Percentiles rank a stretch among this genome's conserved stretches.
phyloP scores from a whole-genome alignment of 2,797 vertebrate species.

The Lacerta bilineata region DNA sequence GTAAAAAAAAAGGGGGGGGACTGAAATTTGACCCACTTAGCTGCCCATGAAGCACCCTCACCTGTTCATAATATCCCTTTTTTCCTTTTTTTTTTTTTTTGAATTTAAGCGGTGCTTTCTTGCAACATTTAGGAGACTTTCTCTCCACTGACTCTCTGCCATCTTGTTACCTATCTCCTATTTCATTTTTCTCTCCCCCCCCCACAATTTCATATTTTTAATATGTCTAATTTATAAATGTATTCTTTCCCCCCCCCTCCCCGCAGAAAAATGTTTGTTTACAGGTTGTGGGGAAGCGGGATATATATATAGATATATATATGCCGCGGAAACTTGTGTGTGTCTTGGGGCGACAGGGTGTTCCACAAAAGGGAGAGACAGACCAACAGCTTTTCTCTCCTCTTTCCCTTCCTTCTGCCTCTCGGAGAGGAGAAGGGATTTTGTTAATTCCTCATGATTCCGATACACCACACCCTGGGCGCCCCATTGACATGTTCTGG shows the following conservation, averaged over 20 bases:
- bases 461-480: background rate
- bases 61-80: background rate
- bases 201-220: slow-evolving; percentile 14
- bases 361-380: background rate
- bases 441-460: slow-evolving; percentile 39
- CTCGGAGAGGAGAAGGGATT: slow-evolving; percentile 34
- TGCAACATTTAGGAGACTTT: background rate
- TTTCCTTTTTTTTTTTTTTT: no score
- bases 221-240: slow-evolving; percentile 60
- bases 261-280: slow-evolving; percentile 67
- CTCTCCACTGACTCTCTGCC: background rate
- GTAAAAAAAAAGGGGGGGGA: background rate
- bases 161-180: background rate
- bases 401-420: no score
- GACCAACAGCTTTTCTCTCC: background rate
- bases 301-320: background rate
- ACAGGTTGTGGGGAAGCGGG: slow-evolving; percentile 57
- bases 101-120: no score
- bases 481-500: background rate
- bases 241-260: slow-evolving; percentile 14
- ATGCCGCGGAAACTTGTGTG: accelerated
- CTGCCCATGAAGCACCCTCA: background rate
- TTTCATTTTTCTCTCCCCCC: background rate
- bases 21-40: no score
- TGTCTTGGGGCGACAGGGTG: accelerated